Base-by-base conservation (phyloP, 2,888 invertebrate genomes). In the Dryococelus australis region DNA sequence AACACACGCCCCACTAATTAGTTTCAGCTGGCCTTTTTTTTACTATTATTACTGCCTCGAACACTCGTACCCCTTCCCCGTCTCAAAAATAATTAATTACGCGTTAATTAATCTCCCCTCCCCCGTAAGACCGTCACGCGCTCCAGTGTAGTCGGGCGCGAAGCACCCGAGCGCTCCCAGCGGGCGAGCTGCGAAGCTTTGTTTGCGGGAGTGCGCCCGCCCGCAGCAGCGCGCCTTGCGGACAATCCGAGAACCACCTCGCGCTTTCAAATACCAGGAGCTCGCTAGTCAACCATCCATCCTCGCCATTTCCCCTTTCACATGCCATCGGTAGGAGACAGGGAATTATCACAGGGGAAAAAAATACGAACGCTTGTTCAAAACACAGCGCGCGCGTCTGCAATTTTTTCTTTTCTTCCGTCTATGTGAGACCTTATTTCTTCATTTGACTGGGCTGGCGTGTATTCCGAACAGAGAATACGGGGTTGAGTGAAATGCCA, bases 21-120 rank as follows among this genome's bases (percentile, higher is more conserved):
- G 79, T 87, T 87, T 80, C n/a, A 65, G 88, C 85, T 90, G 90
- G 91, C 91, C 91, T 91, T 91, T 91, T 91, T 65, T 65, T 65
- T n/a, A 65, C 65, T 65, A n/a, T 24, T 65, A 65, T 65, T 65
- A 65, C 65, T n/a, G 16, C n/a, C 65, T 65, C 20, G 12, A 65
- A 24, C 91, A 51, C 28, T 87, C 27, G 13, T 83, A 47, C 81
- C 27, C 27, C 80, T 27, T 85, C 28, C 28, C 16, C 85, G 28
- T 85, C 43, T 53, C 87, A 83, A 84, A 81, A 87, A 88, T 86
- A 87, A 88, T 88, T 83, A 88, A 88, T 88, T 88, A 88, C 87
- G 81, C 86, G 88, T 87, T 88, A 88, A 88, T 88, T 88, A 88
- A 88, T 87, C 88, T 84, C 87, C 87, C 87, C 35, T 86, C 79